Evolutionary conservation across 2,888 invertebrate species (phyloP).

Genomic region (Caenorhabditis zanzibari): DNA sequence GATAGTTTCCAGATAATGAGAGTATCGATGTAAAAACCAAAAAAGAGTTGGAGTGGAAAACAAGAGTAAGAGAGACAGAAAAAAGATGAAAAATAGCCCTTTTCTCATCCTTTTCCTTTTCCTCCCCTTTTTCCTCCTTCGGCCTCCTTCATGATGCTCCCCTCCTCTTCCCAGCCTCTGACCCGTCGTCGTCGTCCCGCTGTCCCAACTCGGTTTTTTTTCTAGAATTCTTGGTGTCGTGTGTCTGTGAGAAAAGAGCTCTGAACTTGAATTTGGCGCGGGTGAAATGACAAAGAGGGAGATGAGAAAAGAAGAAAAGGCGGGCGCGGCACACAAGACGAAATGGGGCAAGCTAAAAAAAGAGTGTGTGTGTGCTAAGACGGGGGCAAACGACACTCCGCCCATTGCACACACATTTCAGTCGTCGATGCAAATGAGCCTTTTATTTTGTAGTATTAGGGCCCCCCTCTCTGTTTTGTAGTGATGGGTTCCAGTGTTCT

Average conservation of each 20-base stretch:
- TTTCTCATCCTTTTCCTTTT: neutral
- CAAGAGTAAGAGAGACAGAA: constrained; percentile 13
- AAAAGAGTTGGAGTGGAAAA: constrained; percentile 36
- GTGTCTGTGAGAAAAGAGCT: neutral
- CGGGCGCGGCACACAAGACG: neutral
- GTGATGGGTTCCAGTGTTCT: neutral
- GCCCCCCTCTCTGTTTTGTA: neutral
- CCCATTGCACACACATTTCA: neutral
- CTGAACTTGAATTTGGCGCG: constrained; percentile 42
- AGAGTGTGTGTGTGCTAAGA: constrained; percentile 6
- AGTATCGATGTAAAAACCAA: constrained; percentile 24
- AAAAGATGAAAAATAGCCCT: constrained; percentile 34
- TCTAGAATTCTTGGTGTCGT: constrained; percentile 19
- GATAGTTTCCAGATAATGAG: constrained; percentile 7
- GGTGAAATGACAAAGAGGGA: constrained; percentile 23
- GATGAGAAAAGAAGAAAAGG: neutral
- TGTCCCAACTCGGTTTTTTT: constrained; percentile 20
- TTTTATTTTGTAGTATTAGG: neutral
- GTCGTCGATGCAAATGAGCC: constrained; percentile 34
- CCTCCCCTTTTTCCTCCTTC: neutral
- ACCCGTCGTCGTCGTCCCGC: constrained; percentile 3
- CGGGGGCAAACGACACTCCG: constrained; percentile 23
- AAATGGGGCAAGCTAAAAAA: neutral
- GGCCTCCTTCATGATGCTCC: neutral
- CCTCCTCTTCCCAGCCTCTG: neutral